Base-by-base conservation (phyloP, 2,888 invertebrate species). In the Chalcis sispes region DNA sequence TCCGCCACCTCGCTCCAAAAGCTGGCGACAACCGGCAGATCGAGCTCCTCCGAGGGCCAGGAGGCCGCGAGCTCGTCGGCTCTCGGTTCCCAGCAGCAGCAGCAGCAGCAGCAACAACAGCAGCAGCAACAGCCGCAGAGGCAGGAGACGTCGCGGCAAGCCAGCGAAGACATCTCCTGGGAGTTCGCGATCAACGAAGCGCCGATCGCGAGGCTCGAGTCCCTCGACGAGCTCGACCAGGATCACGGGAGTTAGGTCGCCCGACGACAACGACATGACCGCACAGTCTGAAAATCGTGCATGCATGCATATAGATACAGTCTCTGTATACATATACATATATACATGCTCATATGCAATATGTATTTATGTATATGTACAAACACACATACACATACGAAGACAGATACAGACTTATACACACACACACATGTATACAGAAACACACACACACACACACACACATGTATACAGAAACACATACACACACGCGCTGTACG, bases 191-290 rank as follows among this genome's bases (percentile, higher is more conserved):
- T 87, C 74, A 88, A 85, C 80, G 88, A 87, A 75, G 93, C 93
- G 79, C 93, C 92, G 50, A 93, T 93, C 80, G 93, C 93, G 71
- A 91, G 92, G 85, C 89, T 93, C 82, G 93, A 93, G 86, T 93
- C 93, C 54, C 87, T 93, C 82, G 93, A 93, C 84, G 93, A 93
- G 88, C 88, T 92, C 80, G 91, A 91, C 85, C 90, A 92, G 87
- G 92, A 90, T 84, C 90, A 90, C 77, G 86, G 18, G 1, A 58
- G 32, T 46, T 84, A 66, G 85, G 84, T 85, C 13, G 2, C 8
- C 5, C 18, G 1, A 85, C 84, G 50, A 61, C 8, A 66, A 73
- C 5, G 15, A 32, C n/a, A 36, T 59, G 13, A 46, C 54, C 67
- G 69, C 59, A 73, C 59, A 73, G 32, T 72, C 42, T 40, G 40